Evolutionary conservation across 2,888 invertebrate species (phyloP), one percentile per base, ranked within the genome.

Genomic region (Alsophila aescularia): DNA sequence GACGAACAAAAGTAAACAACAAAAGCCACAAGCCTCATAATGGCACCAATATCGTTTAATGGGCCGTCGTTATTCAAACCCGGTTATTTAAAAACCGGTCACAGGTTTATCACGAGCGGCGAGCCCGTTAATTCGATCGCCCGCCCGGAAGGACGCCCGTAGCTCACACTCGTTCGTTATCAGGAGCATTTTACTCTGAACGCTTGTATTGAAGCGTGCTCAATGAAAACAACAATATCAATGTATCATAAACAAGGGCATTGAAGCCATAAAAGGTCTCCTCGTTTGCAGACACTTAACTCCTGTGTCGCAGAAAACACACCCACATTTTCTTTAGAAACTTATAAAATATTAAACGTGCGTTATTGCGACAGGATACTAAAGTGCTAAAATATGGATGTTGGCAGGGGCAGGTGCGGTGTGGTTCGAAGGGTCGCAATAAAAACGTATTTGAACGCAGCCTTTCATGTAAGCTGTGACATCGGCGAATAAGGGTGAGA

Each of bases 361-460:
- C 13, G 21, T 51, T 44, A 52, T 39, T 42, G 51, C 43, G 42
- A 44, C 44, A 44, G 15, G 32, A 39, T 44, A 37, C 32, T 44
- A 15, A 37, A 36, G 16, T n/a, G 44, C 18, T 52, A 32, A 41
- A 44, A 52, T 52, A 52, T 52, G 43, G 29, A 52, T 52, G 51
- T 14, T n/a, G 36, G 12, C 36, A 31, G 12, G 36, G 21, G 32
- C 39, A 48, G 48, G 48, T 39, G 48, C 39, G 34, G 18, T 40
- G 48, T 14, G 42, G 52, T 34, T 44, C 29, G 40, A 45, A 52
- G 36, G 44, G 52, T 40, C 40, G 52, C 34, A 52, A 52, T 52
- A 52, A 52, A 45, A 45, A 39, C 45, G 44, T 52, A 52, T 52
- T 52, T 34, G 44, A 32, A 44, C 32, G 51, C 44, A 37, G 40